Evolutionary conservation across 2,888 invertebrate species (phyloP).

Genomic region (Tiliacea aurago): DNA sequence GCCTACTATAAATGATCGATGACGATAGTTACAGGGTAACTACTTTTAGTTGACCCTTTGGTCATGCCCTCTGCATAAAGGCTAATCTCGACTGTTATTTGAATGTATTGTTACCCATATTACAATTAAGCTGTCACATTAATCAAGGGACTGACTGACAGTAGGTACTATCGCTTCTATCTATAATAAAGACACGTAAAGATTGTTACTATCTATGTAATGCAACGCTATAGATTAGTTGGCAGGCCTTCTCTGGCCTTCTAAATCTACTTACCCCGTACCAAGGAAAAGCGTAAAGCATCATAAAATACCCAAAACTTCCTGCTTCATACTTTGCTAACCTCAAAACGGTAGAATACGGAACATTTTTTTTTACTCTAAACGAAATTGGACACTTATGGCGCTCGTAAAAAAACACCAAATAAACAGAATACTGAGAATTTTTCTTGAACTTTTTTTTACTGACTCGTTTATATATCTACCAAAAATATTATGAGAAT

Average conservation of each 20-base stretch:
- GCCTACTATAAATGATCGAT: slow-evolving; percentile 35
- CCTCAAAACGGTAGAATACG: slow-evolving; percentile 30
- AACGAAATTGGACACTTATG: slow-evolving; percentile 62
- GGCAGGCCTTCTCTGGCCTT: neutral
- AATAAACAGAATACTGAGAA: slow-evolving; percentile 53
- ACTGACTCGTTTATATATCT: slow-evolving; percentile 35
- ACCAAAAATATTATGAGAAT: too few relatives aligned
- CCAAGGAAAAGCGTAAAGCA: slow-evolving; percentile 11
- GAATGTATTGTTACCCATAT: slow-evolving; percentile 31
- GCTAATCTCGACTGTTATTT: slow-evolving; percentile 34
- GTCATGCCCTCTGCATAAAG: slow-evolving; percentile 9
- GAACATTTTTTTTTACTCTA: slow-evolving; percentile 49
- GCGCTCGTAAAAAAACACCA: slow-evolving; percentile 55
- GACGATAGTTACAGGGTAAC: slow-evolving; percentile 17
- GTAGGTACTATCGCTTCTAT: neutral
- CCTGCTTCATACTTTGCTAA: slow-evolving; percentile 38
- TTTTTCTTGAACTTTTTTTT: slow-evolving; percentile 52
- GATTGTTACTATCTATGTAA: neutral
- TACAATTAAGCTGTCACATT: slow-evolving; percentile 25
- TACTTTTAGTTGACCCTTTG: neutral
- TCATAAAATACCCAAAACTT: slow-evolving; percentile 40
- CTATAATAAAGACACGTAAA: neutral
- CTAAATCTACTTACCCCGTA: neutral
- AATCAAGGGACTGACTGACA: slow-evolving; percentile 11
- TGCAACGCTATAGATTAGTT: neutral